Percentiles rank a stretch among this genome's conserved stretches.
These are phyloP conservation scores for Macrotrachela quadricornifera DNA, from an alignment of 1,140 invertebrate genomes.

Conservation along the genomic window DNA sequence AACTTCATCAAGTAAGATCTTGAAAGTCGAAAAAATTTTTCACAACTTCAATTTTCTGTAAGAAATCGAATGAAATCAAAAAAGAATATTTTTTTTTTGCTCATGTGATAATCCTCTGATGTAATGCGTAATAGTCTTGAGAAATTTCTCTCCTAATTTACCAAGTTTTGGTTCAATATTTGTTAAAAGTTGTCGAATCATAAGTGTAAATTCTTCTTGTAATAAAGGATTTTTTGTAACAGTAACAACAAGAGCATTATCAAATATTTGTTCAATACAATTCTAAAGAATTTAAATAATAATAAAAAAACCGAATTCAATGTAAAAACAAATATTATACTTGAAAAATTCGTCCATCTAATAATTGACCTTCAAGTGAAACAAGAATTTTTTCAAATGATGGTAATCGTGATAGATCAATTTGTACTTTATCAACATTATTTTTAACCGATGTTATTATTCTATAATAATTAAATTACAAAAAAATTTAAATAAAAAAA, in stretches of 20 bases:
- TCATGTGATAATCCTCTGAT: constrained; percentile 4
- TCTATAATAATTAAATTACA: constrained; percentile 14
- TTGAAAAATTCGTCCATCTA: constrained; percentile 43
- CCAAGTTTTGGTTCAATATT: constrained; percentile 36
- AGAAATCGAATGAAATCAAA: constrained; percentile 30
- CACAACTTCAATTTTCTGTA: constrained; percentile 13
- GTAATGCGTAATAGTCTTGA: constrained; percentile 32
- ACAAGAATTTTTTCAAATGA: constrained; percentile 44
- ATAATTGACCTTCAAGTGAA: constrained; percentile 39
- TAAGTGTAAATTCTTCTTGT: constrained; percentile 39
- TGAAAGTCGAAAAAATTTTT: constrained; percentile 25
- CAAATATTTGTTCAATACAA: constrained; percentile 42
- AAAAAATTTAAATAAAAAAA: no score
- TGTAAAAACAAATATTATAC: constrained; percentile 20
- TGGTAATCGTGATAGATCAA: constrained; percentile 36
- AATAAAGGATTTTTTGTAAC: constrained; percentile 40
- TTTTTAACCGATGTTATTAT: constrained; percentile 45
- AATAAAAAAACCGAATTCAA: neutral
- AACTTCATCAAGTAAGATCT: no score
- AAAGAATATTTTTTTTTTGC: constrained; percentile 9
- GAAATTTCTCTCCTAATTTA: constrained; percentile 11
- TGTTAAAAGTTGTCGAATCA: constrained; percentile 37
- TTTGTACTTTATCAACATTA: constrained; percentile 41
- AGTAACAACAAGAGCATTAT: constrained; percentile 34
- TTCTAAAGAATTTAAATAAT: constrained; percentile 16